phyloP scores from a whole-genome alignment of 1,140 invertebrate species.

The Solenopsis invicta region DNA sequence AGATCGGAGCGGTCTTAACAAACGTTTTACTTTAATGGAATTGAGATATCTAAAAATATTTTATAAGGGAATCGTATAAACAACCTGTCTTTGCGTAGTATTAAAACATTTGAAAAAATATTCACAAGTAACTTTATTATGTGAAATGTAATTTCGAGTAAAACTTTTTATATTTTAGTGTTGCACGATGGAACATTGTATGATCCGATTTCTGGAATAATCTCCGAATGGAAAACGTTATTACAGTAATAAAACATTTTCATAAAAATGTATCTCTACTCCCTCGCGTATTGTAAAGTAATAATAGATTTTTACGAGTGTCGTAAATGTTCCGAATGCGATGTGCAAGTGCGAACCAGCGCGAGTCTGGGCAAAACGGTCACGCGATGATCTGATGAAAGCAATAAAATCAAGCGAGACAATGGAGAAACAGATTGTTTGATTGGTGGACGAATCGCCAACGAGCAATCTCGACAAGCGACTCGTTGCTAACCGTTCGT shows the following conservation, averaged over 20 bases:
- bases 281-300: background rate
- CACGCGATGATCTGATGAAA: slow-evolving; percentile 68
- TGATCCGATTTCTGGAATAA: slow-evolving; percentile 1
- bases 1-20: background rate
- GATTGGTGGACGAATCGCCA: slow-evolving; percentile 57
- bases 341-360: slow-evolving; percentile 16
- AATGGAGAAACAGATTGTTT: slow-evolving; percentile 59
- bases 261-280: background rate
- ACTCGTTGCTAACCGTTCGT: slow-evolving; percentile 47
- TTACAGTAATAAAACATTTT: background rate
- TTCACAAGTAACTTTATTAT: background rate
- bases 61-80: background rate
- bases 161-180: background rate
- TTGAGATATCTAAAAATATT: background rate
- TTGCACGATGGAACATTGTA: background rate
- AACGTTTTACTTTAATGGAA: slow-evolving; percentile 22
- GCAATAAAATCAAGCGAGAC: slow-evolving; percentile 61
- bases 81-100: background rate
- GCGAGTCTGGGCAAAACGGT: slow-evolving; percentile 44
- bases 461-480: slow-evolving; percentile 41
- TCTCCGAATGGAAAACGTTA: background rate
- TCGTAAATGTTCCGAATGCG: background rate
- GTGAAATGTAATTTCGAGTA: background rate
- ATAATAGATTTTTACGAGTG: background rate
- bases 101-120: too few species aligned